phyloP scores from a whole-genome alignment of 2,888 invertebrate species.

The Exephanes ischioxanthus region DNA sequence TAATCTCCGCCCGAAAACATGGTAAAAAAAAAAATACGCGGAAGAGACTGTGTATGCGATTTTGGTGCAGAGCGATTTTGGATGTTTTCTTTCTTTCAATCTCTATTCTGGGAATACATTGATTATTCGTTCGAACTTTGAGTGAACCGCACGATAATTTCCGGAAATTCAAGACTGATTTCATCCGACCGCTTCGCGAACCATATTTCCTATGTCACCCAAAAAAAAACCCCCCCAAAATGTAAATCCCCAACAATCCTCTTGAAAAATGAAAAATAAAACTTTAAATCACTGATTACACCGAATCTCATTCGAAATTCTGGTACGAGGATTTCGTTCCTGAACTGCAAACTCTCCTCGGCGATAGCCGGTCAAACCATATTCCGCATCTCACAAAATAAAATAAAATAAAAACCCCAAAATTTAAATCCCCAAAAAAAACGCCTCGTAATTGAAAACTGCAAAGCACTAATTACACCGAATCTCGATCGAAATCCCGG shows the following conservation, averaged over 20 bases:
- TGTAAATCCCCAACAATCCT: background rate
- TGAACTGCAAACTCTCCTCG: background rate
- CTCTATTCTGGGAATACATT: too few relatives aligned
- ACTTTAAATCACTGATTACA: background rate
- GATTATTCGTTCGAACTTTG: background rate
- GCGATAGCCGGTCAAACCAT: too few relatives aligned
- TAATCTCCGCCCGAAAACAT: conserved; percentile 11
- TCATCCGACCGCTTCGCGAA: background rate
- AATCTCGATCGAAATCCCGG: too few relatives aligned
- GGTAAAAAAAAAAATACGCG: background rate
- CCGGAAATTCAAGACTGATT: background rate
- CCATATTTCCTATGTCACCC: background rate
- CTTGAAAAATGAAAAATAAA: background rate
- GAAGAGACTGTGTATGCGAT: background rate
- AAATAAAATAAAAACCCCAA: too few relatives aligned
- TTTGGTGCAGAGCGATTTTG: background rate
- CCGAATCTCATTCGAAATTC: background rate
- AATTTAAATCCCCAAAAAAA: too few relatives aligned
- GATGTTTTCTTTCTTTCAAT: background rate
- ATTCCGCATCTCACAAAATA: too few relatives aligned
- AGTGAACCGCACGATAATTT: background rate
- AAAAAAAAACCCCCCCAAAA: background rate
- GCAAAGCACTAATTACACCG: too few relatives aligned
- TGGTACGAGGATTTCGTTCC: conserved; percentile 3
- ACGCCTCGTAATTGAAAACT: too few relatives aligned